Base-by-base conservation (phyloP, 1,140 invertebrate genomes). In the Antheraea pernyi region DNA sequence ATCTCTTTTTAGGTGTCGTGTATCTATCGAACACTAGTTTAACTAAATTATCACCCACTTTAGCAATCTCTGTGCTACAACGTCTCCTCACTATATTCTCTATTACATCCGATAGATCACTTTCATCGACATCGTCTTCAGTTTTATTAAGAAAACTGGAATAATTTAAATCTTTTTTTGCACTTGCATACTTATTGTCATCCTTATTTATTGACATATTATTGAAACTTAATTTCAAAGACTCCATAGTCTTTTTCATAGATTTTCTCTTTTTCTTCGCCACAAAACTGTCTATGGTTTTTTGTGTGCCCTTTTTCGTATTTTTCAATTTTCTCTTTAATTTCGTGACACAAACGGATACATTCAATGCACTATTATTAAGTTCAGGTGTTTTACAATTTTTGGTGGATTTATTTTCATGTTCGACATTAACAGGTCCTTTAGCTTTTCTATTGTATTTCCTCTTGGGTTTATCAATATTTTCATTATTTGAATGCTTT, bases 91-190 rank as follows among this genome's bases (percentile, higher is more conserved):
- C 82, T 19, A 95, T 95, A 37, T 91, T 86, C 19, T 95, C 93
- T 8, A 95, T 91, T 71, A 96, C 93, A 62, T 93, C 89, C 0
- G 95, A 95, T 75, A 96, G 82, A 69, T 96, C 90, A 11, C 91
- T 84, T 53, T 87, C 91, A 19, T 88, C 75, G 59, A 87, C 83
- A 69, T 93, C 92, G 63, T 93, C 93, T 5, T 81, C 80, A 77
- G 91, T 93, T 77, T 86, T 86, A 76, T 93, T 86, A 13, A 93
- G 85, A 18, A 87, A 89, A 53, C 82, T 76, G 79, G 80, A 63
- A 58, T 37, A 22, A 36, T 59, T 67, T 0, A n/a, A 22, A 74
- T 79, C 80, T 59, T 85, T 74, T 59, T 80, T 81, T 58, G 77
- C 67, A 53, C 63, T 63, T 58, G 42, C 46, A 13, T 18, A 19